phyloP scores from a whole-genome alignment of 2,888 invertebrate genomes.

The Rhodophaea formosa region DNA sequence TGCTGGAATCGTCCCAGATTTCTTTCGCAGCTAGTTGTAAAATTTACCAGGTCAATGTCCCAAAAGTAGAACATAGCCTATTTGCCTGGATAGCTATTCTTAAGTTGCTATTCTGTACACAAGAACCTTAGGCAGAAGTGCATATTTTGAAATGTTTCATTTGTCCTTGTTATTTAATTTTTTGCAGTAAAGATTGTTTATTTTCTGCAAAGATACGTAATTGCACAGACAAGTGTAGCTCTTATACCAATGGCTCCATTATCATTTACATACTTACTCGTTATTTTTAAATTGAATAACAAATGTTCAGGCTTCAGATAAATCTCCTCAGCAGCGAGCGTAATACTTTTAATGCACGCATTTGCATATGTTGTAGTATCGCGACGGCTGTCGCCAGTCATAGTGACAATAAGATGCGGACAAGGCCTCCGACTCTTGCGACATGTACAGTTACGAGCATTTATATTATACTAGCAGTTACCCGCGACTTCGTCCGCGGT shows the following conservation, averaged over 20 bases:
- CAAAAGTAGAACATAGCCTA: slow-evolving; percentile 47
- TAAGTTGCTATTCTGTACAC: slow-evolving; percentile 4
- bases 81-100: slow-evolving; percentile 26
- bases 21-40: slow-evolving; percentile 36
- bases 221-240: too few species aligned
- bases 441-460: too few species aligned
- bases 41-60: slow-evolving; percentile 52
- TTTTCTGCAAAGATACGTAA: too few species aligned
- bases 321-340: too few species aligned
- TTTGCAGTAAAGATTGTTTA: too few species aligned
- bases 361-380: slow-evolving; percentile 4
- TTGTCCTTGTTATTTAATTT: slow-evolving; percentile 11
- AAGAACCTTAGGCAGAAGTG: background rate
- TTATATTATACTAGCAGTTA: too few species aligned
- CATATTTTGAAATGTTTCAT: background rate
- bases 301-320: too few species aligned
- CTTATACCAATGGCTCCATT: too few species aligned
- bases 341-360: slow-evolving; percentile 1
- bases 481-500: too few species aligned
- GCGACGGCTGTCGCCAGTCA: slow-evolving; percentile 28
- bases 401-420: slow-evolving; percentile 36
- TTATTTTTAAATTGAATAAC: too few species aligned
- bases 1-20: slow-evolving; percentile 41
- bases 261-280: too few species aligned
- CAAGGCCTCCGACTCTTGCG: slow-evolving; percentile 36